Percentiles rank a stretch among this genome's conserved stretches.
These are phyloP conservation scores for Chiridota heheva DNA, from an alignment of 35 echinoderm and acorn worm genomes.

Conservation along the genomic window DNA sequence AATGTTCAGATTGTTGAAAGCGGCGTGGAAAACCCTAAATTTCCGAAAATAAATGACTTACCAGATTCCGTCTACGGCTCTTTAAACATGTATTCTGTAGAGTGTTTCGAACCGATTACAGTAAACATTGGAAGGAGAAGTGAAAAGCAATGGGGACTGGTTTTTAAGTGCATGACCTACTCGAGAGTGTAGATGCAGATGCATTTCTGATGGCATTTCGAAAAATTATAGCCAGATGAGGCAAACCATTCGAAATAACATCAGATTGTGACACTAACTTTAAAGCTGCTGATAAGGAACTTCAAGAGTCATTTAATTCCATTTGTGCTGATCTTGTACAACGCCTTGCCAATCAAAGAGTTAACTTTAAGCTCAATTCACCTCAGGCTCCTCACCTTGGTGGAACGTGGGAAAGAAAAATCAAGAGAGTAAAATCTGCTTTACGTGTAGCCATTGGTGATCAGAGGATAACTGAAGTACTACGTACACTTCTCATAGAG, in stretches of 20 bases:
- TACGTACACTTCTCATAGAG: slow-evolving; percentile 36
- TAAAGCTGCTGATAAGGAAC: slow-evolving; percentile 23
- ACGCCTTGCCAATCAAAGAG: neutral
- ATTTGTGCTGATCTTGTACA: slow-evolving; percentile 3
- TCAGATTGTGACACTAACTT: slow-evolving; percentile 47
- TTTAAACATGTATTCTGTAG: slow-evolving; percentile 9
- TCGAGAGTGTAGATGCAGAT: slow-evolving; percentile 11
- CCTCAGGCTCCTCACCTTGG: slow-evolving; percentile 18
- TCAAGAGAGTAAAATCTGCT: slow-evolving; percentile 22
- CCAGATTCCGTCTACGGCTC: neutral
- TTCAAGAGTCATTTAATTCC: neutral
- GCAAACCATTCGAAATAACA: slow-evolving; percentile 10
- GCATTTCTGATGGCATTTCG: neutral
- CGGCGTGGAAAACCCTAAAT: neutral
- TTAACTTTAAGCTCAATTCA: slow-evolving; percentile 1
- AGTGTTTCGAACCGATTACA: slow-evolving; percentile 8
- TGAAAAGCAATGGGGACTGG: slow-evolving; percentile 20
- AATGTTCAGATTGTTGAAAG: slow-evolving; percentile 18
- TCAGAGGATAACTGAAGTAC: slow-evolving; percentile 35
- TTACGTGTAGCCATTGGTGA: slow-evolving; percentile 7
- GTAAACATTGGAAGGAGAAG: neutral
- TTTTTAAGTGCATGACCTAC: slow-evolving; percentile 23
- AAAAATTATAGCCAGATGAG: neutral
- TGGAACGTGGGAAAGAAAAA: slow-evolving; percentile 15
- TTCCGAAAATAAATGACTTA: slow-evolving; percentile 21